phyloP scores from a whole-genome alignment of 2,797 vertebrate species.

The Nothura maculosa region DNA sequence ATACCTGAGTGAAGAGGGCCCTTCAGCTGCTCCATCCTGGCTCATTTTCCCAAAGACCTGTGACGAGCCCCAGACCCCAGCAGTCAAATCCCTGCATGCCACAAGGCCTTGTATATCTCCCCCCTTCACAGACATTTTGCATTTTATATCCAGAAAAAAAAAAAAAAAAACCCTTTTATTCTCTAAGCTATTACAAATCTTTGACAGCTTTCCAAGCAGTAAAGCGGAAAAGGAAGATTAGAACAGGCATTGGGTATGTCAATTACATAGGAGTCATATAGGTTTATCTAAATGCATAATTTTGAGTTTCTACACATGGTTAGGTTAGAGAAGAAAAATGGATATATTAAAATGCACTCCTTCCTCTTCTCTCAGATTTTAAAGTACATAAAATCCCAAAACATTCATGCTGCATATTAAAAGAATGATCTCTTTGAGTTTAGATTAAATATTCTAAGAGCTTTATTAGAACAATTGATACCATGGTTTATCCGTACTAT shows the following conservation, averaged over 20 bases:
- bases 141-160: background rate
- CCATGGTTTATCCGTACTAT: background rate
- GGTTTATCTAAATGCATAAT: background rate
- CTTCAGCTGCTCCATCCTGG: accelerated
- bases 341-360: background rate
- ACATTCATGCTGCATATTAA: background rate
- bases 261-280: background rate
- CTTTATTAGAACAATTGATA: background rate
- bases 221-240: background rate
- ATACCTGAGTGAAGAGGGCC: background rate
- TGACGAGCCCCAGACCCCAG: too few relatives aligned
- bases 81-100: background rate
- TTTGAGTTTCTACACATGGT: background rate
- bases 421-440: background rate
- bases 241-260: background rate
- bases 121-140: background rate
- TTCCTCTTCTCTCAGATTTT: background rate
- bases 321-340: background rate
- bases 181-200: background rate
- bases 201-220: background rate
- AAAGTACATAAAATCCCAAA: background rate
- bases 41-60: background rate
- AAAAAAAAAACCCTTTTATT: too few relatives aligned
- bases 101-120: background rate
- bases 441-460: background rate